Evolutionary conservation across 2,888 invertebrate species (phyloP).

Genomic region (Pristionchus fissidentatus): DNA sequence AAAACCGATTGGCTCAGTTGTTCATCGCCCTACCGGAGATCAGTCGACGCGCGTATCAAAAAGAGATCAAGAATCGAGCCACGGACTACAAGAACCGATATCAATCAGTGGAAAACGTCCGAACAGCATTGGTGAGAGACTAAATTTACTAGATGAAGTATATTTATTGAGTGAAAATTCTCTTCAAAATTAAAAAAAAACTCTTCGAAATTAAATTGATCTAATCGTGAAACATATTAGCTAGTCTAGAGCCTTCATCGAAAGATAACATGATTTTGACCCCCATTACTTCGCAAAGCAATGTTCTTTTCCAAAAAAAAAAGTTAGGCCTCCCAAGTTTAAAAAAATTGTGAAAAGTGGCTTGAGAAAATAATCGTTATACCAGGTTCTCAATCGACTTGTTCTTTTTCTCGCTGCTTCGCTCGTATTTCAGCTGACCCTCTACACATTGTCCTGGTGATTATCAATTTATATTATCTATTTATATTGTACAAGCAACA

Average conservation of each 20-base stretch:
- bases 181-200: too few species aligned
- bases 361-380: too few species aligned
- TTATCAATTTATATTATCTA: neutral
- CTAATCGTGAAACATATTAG: too few species aligned
- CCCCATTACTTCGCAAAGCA: too few species aligned
- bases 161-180: too few species aligned
- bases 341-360: too few species aligned
- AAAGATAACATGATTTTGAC: too few species aligned
- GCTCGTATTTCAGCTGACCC: neutral
- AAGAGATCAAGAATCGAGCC: neutral
- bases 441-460: neutral
- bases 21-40: slow-evolving; percentile 31
- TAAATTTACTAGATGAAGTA: neutral
- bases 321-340: too few species aligned
- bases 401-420: neutral
- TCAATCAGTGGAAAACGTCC: slow-evolving; percentile 39
- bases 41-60: slow-evolving; percentile 3
- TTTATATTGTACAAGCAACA: neutral
- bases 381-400: neutral
- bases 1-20: too few species aligned
- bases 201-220: too few species aligned
- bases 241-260: too few species aligned
- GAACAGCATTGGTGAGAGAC: neutral
- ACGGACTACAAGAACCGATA: slow-evolving; percentile 23
- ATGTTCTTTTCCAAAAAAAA: too few species aligned